Conservation (phyloP, 2,888 invertebrate species). For the Ophion obscuratus region DNA sequence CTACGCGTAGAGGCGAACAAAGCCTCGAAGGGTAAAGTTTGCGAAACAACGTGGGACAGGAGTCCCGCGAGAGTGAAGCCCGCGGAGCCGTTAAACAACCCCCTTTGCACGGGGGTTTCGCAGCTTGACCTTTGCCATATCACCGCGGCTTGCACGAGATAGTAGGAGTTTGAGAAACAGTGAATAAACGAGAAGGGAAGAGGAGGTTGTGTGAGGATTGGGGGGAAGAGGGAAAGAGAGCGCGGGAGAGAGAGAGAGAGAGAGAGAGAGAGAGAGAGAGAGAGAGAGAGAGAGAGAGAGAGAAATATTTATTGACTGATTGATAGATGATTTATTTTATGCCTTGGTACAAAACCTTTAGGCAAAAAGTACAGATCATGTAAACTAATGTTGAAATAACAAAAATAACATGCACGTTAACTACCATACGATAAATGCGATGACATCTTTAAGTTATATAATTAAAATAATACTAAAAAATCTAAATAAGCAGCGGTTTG, state of each 20-base stretch:
- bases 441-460: too few species aligned
- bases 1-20: not conserved
- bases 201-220: not conserved
- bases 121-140: slow-evolving; percentile 42
- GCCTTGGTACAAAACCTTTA: too few species aligned
- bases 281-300: not conserved
- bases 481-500: too few species aligned
- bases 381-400: too few species aligned
- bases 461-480: too few species aligned
- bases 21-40: slow-evolving; percentile 25
- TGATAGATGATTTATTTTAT: too few species aligned
- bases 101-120: slow-evolving; percentile 41
- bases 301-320: too few species aligned
- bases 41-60: slow-evolving; percentile 47
- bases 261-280: not conserved
- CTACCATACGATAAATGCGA: too few species aligned
- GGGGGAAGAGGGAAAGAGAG: not conserved
- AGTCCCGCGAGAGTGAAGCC: slow-evolving; percentile 39
- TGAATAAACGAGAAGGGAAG: slow-evolving; percentile 6
- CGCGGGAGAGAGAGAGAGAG: not conserved
- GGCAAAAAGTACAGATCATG: too few species aligned
- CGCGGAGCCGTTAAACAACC: slow-evolving; percentile 26
- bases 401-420: too few species aligned
- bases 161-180: slow-evolving; percentile 16
- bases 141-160: slow-evolving; percentile 11